Base-by-base conservation (phyloP, 2,797 vertebrate species). In the Sebastes itinus region DNA sequence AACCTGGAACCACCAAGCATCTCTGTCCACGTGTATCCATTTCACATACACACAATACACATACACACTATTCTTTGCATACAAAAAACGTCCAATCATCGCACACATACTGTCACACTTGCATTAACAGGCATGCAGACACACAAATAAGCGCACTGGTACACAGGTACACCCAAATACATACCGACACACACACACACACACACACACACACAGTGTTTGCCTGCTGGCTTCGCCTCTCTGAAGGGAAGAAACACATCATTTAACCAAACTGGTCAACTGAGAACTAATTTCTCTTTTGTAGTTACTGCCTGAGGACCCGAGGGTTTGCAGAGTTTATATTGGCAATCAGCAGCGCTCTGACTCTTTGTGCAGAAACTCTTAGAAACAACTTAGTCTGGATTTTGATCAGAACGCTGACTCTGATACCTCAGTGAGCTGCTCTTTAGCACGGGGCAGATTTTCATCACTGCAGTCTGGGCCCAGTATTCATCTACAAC, bases 231-330 rank as follows among this genome's bases (percentile, higher is more conserved):
- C 92, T 87, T 80, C 60, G 68, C 92, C 87, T 81, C 78, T 89
- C 85, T 93, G 91, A 94, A 92, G 80, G 91, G 84, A 92, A 90
- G 93, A 93, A 95, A 94, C 92, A 93, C 92, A 93, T 94, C 90
- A 94, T 95, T 94, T 94, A 94, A 93, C 92, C 91, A 92, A 91
- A 94, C 93, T 94, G 91, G 91, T 95, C 94, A 92, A 91, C 89
- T 94, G 93, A 93, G 90, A 95, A 95, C 89, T 93, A 93, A 94
- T 94, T 93, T 94, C 91, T 92, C 88, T 89, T 93, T 93, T 94
- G 92, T 93, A 93, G 91, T 94, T 90, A 92, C 87, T 87, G 94
- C 93, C 93, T 83, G 88, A 91, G 92, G 92, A 92, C 91, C 82
- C 71, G 32, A 70, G 91, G 90, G 89, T 89, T 89, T 90, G 86